Base-by-base conservation (phyloP, 2,888 invertebrate species). In the Sinelater perroti region DNA sequence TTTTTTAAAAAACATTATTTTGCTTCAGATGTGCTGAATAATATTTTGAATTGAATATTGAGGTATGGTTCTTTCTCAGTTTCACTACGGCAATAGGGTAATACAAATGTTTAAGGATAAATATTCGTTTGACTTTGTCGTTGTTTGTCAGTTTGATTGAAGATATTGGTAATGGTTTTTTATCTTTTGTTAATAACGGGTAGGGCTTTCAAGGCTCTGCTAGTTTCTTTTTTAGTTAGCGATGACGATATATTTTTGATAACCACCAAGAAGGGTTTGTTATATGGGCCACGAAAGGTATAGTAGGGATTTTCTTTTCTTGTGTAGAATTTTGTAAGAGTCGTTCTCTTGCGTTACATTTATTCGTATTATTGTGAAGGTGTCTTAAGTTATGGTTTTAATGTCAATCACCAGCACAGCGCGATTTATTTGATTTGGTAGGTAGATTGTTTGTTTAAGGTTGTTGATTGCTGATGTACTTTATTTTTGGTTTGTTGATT, bases 221-320 rank as follows among this genome's bases (percentile, higher is more conserved):
- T 30, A 6, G 16, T 33, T 13, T 13, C 38, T 3, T 38, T 28
- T n/a, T 13, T 14, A 6, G 36, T 36, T 49, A 49, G 17, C 2
- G 49, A 49, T 7, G 26, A n/a, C 1, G 49, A 36, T 5, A 49
- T 36, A 20, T 49, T 49, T 49, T 49, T 49, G 4, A 49, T 49
- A 4, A 49, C 49, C 14, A 49, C 49, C 1, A 17, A 36, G 3
- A 49, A 13, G 11, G 36, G 49, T 20, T 49, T 49, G 11, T 17
- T 26, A 18, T 35, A 24, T 6, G 49, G 36, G 16, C 36, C 36
- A 10, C 16, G 36, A 28, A 35, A 49, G 4, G 36, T 49, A 18
- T 49, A 11, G 21, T 13, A 49, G 1, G 13, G 36, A 21, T 28
- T 36, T 21, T 36, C 3, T 14, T 36, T 49, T 6, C 5, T 11